Evolutionary conservation across 1,140 invertebrate genomes (phyloP).

Genomic region (Drosophila orosa): DNA sequence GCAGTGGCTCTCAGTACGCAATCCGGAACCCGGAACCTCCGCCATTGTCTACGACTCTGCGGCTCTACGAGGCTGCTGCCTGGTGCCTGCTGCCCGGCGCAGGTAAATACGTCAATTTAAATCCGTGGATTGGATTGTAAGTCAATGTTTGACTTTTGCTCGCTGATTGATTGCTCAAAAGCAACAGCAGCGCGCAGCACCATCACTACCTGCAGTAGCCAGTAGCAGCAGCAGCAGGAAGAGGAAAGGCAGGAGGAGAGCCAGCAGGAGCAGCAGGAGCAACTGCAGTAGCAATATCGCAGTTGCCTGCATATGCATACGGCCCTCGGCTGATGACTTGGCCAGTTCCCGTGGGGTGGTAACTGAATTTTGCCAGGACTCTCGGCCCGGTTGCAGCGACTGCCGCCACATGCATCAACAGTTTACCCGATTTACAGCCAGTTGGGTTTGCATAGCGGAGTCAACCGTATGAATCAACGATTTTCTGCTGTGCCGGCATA

Average conservation of each 20-base stretch:
- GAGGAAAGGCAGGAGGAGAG: conserved; percentile 3
- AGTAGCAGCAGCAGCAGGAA: conserved; percentile 22
- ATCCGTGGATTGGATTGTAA: conserved; percentile 83
- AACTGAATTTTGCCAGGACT: conserved; percentile 32
- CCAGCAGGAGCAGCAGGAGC: conserved; percentile 21
- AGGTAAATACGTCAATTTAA: conserved; percentile 83
- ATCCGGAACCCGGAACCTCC: conserved; percentile 32
- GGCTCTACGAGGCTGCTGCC: conserved; percentile 4
- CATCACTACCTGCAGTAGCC: conserved; percentile 44
- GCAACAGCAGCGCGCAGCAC: conserved; percentile 63
- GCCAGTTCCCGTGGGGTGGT: conserved; percentile 53
- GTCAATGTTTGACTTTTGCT: conserved; percentile 84
- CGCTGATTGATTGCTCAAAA: conserved; percentile 84
- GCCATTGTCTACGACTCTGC: conserved; percentile 68
- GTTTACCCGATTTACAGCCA: conserved; percentile 80
- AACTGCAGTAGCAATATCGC: conserved; percentile 55
- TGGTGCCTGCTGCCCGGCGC: conserved; percentile 23
- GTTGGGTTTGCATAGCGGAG: conserved; percentile 77
- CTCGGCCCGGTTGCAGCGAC: conserved; percentile 8
- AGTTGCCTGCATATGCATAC: conserved; percentile 75
- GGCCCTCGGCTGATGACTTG: conserved; percentile 75
- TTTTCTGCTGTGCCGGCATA: conserved; percentile 75
- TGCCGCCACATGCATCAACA: conserved; percentile 69
- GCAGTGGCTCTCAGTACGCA: conserved; percentile 11
- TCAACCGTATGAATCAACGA: conserved; percentile 81